Evolutionary conservation across 2,888 invertebrate species (phyloP), one percentile per base, ranked within the genome.

Genomic region (Melipona beecheii): DNA sequence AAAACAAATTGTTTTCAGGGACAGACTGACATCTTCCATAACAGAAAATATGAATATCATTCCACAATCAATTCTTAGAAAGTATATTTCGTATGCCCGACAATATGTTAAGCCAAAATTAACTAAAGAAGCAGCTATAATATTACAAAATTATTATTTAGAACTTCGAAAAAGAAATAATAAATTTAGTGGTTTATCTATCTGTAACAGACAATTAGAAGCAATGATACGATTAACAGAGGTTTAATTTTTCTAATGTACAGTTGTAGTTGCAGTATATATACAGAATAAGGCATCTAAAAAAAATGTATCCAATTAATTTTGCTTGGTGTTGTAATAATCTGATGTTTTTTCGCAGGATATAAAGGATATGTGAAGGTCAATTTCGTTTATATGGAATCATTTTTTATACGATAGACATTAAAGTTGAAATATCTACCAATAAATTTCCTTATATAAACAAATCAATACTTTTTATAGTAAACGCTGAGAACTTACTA

Each of bases 31-130:
- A 58, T 69, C 56, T 69, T 68, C 68, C 21, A 17, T 43, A 6
- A 58, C 9, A 2, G 58, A 71, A 64, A 56, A 64, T 19, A 56
- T 97, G 54, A 97, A 98, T 92, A 95, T 96, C 5, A 95, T 99
- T 79, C 98, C 99, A 0, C 95, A 96, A 72, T 96, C 96, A 74
- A 94, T 98, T 69, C 95, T 99, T 6, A 96, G 98, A 83, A 99
- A 98, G 95, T 99, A 98, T 92, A 97, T 99, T 88, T 97, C 97
- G 0, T 99, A 99, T 94, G 98, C 98, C 0, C 96, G 97, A 84
- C 97, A 98, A 93, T 98, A 98, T 94, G 97, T 98, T 0, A 96
- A 97, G 87, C 98, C 99, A 0, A 96, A 96, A 91, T 95, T 99
- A 27, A 96, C 96, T 56, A 93, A 94, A 0, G 97, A 96, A 75